Evolutionary conservation across 2,888 invertebrate genomes (phyloP).

Genomic region (Oligia fasciuncula): DNA sequence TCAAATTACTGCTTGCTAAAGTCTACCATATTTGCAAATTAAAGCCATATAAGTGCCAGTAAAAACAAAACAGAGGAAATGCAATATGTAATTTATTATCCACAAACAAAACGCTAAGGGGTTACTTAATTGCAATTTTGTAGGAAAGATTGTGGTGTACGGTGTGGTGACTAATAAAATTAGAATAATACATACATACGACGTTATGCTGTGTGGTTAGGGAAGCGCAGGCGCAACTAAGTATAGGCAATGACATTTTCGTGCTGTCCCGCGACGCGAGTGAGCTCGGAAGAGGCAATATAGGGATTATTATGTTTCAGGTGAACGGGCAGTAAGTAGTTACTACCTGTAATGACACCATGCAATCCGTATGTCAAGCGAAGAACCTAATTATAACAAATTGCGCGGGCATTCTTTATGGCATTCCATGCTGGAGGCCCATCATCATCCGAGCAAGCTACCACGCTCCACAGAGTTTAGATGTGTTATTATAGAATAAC

Average conservation of each 20-base stretch:
- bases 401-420: conserved; percentile 1
- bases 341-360: conserved; percentile 13
- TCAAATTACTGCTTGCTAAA: neutral
- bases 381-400: conserved; percentile 32
- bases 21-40: conserved; percentile 9
- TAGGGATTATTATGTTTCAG: conserved; percentile 16
- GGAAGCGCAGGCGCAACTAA: conserved; percentile 42
- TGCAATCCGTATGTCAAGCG: conserved; percentile 17
- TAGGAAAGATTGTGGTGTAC: conserved; percentile 9
- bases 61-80: conserved; percentile 11
- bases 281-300: conserved; percentile 7
- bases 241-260: conserved; percentile 21
- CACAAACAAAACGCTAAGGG: conserved; percentile 2
- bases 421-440: conserved; percentile 7
- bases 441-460: conserved; percentile 18
- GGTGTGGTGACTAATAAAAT: conserved; percentile 2
- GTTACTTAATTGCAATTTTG: conserved; percentile 26
- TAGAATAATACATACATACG: conserved; percentile 9
- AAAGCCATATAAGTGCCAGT: neutral
- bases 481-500: conserved; percentile 29
- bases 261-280: neutral
- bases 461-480: conserved; percentile 39
- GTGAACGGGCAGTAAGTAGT: conserved; percentile 22
- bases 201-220: conserved; percentile 25
- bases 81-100: conserved; percentile 29